Conservation (phyloP, 2,113 vertebrate species). For the Prietella phreatophila region DNA sequence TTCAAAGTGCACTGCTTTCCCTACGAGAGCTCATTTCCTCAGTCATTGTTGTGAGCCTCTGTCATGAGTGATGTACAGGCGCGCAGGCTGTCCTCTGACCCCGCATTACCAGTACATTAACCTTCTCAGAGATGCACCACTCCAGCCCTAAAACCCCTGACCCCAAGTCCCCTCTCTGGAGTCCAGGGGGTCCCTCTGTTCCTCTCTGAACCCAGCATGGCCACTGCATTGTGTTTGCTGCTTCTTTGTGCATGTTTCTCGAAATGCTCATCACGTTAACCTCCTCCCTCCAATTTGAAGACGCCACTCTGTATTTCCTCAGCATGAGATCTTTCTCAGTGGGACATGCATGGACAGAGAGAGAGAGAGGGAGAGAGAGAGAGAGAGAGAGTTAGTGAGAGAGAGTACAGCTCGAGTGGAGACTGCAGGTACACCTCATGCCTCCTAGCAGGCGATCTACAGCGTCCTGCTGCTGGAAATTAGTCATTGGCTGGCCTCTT, state of each 20-base stretch:
- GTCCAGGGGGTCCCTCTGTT: constrained; percentile 66
- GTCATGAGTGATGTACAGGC: constrained; percentile 65
- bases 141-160: constrained; percentile 68
- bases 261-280: constrained; percentile 56
- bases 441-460: constrained; percentile 64
- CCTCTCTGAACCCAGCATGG: constrained; percentile 56
- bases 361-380: neutral
- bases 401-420: constrained; percentile 58
- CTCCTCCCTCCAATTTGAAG: constrained; percentile 28
- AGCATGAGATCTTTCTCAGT: constrained; percentile 61
- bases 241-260: constrained; percentile 58
- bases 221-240: constrained; percentile 61
- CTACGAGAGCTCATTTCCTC: constrained; percentile 51
- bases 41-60: constrained; percentile 58
- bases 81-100: constrained; percentile 66
- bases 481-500: constrained; percentile 78
- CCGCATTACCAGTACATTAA: constrained; percentile 73
- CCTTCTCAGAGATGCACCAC: constrained; percentile 60
- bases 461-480: constrained; percentile 86
- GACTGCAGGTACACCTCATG: constrained; percentile 79
- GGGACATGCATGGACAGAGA: constrained; percentile 49
- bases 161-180: constrained; percentile 58
- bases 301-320: constrained; percentile 56
- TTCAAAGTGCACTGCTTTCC: constrained; percentile 32
- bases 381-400: constrained; percentile 2